Evolutionary conservation across 2,888 invertebrate genomes (phyloP).

Genomic region (Diogma glabrata): DNA sequence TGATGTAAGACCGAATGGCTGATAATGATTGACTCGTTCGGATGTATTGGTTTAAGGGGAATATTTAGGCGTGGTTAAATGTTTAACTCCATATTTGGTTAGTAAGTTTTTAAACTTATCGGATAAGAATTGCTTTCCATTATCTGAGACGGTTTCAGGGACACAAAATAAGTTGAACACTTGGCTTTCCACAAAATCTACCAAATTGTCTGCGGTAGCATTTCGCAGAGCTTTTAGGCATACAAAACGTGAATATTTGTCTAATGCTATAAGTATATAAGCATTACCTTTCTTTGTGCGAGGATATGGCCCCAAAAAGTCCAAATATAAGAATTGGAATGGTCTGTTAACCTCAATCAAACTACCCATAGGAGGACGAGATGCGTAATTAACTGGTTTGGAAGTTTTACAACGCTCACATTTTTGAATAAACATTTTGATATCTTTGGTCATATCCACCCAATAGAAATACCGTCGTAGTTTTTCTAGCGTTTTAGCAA

Average conservation of each 20-base stretch:
- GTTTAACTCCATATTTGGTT: too few species aligned
- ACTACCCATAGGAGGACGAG: too few species aligned
- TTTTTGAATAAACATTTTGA: too few species aligned
- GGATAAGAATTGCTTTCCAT: background rate
- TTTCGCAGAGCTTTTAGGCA: background rate
- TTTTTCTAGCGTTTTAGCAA: too few species aligned
- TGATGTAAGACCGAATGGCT: background rate
- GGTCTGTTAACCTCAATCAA: too few species aligned
- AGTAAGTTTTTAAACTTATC: background rate
- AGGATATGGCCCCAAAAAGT: background rate
- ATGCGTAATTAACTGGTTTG: too few species aligned
- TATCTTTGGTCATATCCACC: too few species aligned
- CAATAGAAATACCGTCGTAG: too few species aligned
- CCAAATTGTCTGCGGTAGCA: background rate
- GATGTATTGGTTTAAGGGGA: background rate
- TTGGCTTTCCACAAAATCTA: background rate
- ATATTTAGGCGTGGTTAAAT: too few species aligned
- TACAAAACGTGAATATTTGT: background rate
- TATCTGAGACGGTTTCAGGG: too few species aligned
- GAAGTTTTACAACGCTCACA: too few species aligned
- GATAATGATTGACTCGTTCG: background rate
- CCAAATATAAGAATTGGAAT: too few species aligned
- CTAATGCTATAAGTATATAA: background rate
- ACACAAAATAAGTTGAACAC: background rate
- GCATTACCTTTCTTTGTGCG: background rate